phyloP scores from a whole-genome alignment of 2,113 vertebrate species.

The Lampris incognitus region DNA sequence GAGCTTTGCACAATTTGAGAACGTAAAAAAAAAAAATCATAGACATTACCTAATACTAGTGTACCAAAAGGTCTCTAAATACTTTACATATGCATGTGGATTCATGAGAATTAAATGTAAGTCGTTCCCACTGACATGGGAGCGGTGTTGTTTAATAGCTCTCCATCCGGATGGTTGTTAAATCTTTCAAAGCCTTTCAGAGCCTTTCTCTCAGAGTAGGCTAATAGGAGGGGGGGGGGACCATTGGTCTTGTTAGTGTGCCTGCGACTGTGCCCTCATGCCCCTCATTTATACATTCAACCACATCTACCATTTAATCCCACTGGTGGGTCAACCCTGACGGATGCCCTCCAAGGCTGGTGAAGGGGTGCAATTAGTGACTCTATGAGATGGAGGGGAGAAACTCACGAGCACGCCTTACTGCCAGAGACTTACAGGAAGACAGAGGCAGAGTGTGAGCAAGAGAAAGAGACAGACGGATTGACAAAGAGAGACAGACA shows the following conservation, averaged over 20 bases:
- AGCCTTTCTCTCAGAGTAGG: slow-evolving; percentile 15
- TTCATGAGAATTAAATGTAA: slow-evolving; percentile 5
- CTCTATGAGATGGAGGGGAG: slow-evolving; percentile 28
- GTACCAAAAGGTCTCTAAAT: neutral
- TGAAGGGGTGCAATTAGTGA: slow-evolving; percentile 47
- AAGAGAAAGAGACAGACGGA: slow-evolving; percentile 2
- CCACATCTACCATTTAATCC: slow-evolving; percentile 54
- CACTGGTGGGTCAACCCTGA: slow-evolving; percentile 42
- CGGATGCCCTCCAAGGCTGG: slow-evolving; percentile 40
- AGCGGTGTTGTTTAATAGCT: slow-evolving; percentile 30
- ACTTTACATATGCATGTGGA: slow-evolving; percentile 2
- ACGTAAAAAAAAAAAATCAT: too few species aligned
- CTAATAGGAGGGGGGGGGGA: neutral
- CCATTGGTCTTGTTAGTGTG: slow-evolving; percentile 32
- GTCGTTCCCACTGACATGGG: slow-evolving; percentile 7
- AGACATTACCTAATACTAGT: neutral
- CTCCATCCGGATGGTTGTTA: slow-evolving; percentile 36
- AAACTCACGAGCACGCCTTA: slow-evolving; percentile 22
- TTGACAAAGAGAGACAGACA: neutral
- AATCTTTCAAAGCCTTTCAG: slow-evolving; percentile 40
- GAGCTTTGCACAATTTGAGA: neutral
- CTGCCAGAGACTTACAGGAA: neutral
- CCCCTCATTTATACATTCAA: slow-evolving; percentile 53
- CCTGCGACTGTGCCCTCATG: slow-evolving; percentile 23
- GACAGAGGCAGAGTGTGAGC: slow-evolving; percentile 15